Conservation (phyloP, 1,140 invertebrate genomes). For the Pseudomyrmex gracilis region DNA sequence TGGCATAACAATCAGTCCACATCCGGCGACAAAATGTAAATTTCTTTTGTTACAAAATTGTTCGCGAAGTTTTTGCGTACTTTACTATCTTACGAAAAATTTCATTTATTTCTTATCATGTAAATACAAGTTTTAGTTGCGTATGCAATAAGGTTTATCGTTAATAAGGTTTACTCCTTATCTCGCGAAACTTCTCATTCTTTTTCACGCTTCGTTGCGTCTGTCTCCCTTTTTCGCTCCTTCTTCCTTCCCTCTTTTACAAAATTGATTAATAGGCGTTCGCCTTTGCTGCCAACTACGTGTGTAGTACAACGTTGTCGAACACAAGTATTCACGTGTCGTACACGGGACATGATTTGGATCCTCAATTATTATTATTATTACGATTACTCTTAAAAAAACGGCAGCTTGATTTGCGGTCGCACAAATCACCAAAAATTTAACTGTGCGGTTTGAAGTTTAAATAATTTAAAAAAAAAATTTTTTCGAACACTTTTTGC, state of each 20-base stretch:
- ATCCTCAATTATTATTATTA: neutral
- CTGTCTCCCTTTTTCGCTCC: neutral
- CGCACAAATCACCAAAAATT: neutral
- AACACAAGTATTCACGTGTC: neutral
- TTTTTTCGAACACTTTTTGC: too few relatives aligned
- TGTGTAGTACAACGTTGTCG: neutral
- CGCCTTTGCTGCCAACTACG: neutral
- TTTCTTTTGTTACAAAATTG: too few relatives aligned
- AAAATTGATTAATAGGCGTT: slow-evolving; percentile 15
- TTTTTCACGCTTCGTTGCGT: neutral
- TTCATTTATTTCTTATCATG: neutral
- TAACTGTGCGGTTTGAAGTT: neutral
- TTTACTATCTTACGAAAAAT: neutral
- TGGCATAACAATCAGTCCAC: too few relatives aligned
- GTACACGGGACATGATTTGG: neutral
- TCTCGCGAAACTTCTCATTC: neutral
- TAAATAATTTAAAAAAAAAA: too few relatives aligned
- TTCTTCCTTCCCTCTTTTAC: neutral
- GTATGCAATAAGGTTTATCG: neutral
- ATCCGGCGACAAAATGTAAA: too few relatives aligned
- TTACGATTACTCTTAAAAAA: neutral
- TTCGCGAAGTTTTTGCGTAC: too few relatives aligned
- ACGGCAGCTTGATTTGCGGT: neutral
- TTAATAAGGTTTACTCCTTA: neutral
- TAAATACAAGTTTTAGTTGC: neutral